Evolutionary conservation across 2,797 vertebrate species (phyloP), one percentile per base, ranked within the genome.

Genomic region (Acrossocheilus wenchowensis): DNA sequence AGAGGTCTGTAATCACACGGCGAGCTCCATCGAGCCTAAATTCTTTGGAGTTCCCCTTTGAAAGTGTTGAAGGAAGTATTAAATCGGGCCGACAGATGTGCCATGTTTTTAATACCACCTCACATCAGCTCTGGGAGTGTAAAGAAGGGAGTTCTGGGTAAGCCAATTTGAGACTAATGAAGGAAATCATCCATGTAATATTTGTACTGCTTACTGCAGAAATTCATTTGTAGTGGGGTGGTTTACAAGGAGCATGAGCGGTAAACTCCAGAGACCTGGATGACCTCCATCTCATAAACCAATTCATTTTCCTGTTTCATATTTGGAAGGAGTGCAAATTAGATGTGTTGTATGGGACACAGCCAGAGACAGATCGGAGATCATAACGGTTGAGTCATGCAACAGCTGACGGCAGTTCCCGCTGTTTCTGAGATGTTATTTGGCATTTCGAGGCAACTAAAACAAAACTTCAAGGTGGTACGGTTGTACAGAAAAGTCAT

Each of bases 21-120:
- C 0, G 23, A 48, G 82, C 17, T 54, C 66, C 19, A 26, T 75
- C 19, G 69, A 82, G 79, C 89, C 91, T 85, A 57, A 91, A 92
- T 87, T 88, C 89, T 89, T 88, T 91, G 87, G 87, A 89, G 84
- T 82, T 85, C 71, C 85, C 85, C 50, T 57, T 90, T 90, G 89
- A 7, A 26, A 84, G 74, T 30, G 64, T 57, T 90, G 90, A 79
- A 66, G 64, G 81, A 81, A 83, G 84, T 78, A 86, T 86, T 75
- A 87, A 89, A 89, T 89, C 57, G 45, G 72, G 77, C 64, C 48
- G 77, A 89, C 88, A 88, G 88, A 89, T 88, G 81, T 86, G 81
- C 74, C 78, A 66, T 75, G 81, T 50, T 66, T 82, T 83, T 73
- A 83, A 83, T 80, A 86, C 74, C 84, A 69, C 69, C 73, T 60